Percentiles rank a stretch among this genome's conserved stretches.
phyloP scores from a whole-genome alignment of 2,113 vertebrate genomes.

The Perca schrenkii region DNA sequence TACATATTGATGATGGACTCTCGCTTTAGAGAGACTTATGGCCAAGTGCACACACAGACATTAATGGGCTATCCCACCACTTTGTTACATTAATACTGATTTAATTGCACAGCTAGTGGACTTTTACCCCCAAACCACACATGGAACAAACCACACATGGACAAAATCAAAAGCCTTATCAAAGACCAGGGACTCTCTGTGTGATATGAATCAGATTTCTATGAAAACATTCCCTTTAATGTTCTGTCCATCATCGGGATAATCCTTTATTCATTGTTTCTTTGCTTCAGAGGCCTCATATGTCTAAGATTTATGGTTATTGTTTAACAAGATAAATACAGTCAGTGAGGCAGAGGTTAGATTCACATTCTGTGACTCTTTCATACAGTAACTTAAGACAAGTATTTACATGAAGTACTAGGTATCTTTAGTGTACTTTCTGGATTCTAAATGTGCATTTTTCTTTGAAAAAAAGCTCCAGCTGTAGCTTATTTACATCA shows the following conservation, averaged over 20 bases:
- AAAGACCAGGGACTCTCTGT: slow-evolving; percentile 21
- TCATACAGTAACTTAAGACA: slow-evolving; percentile 1
- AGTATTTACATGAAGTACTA: neutral
- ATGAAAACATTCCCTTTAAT: slow-evolving; percentile 53
- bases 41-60: neutral
- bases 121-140: neutral
- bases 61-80: neutral
- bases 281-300: slow-evolving; percentile 46
- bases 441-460: neutral
- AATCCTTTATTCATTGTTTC: slow-evolving; percentile 70
- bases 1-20: neutral
- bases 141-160: slow-evolving; percentile 8
- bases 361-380: neutral
- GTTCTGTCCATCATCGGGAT: slow-evolving; percentile 53
- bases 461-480: neutral
- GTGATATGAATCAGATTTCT: slow-evolving; percentile 35
- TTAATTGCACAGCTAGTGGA: slow-evolving; percentile 23
- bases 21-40: neutral
- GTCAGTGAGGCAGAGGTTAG: slow-evolving; percentile 19
- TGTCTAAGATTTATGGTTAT: slow-evolving; percentile 2
- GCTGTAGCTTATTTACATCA: neutral
- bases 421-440: neutral
- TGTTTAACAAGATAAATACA: slow-evolving; percentile 41
- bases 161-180: slow-evolving; percentile 29
- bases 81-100: slow-evolving; percentile 16